phyloP scores from a whole-genome alignment of 2,888 invertebrate species.

The Ochropleura leucogaster region DNA sequence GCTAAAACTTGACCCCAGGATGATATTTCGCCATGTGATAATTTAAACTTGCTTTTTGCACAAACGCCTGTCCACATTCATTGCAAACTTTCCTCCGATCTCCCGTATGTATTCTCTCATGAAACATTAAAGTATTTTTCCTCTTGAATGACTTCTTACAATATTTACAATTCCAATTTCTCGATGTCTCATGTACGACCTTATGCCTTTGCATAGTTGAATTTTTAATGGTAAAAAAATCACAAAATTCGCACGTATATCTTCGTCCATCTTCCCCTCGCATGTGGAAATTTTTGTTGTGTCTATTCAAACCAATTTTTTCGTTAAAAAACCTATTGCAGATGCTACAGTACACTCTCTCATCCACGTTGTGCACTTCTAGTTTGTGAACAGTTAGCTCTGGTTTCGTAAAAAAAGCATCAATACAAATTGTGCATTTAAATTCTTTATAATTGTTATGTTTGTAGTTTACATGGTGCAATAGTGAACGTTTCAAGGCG shows the following conservation, averaged over 20 bases:
- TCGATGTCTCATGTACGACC: conserved; percentile 82
- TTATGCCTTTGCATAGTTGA: conserved; percentile 80
- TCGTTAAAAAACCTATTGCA: conserved; percentile 70
- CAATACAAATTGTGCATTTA: conserved; percentile 72
- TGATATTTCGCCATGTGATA: conserved; percentile 87
- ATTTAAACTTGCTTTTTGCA: conserved; percentile 86
- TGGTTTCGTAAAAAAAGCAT: conserved; percentile 36
- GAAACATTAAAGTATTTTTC: conserved; percentile 77
- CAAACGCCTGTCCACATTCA: conserved; percentile 84
- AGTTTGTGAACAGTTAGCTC: conserved; percentile 78
- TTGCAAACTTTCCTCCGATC: conserved; percentile 82
- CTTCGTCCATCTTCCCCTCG: conserved; percentile 71
- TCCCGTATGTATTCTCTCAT: conserved; percentile 84
- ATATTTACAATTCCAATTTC: conserved; percentile 83
- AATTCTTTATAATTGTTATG: conserved; percentile 76
- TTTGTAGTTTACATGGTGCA: conserved; percentile 74
- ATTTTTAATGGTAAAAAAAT: conserved; percentile 80
- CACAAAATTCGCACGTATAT: conserved; percentile 80
- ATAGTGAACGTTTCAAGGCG: conserved; percentile 68
- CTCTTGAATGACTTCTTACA: conserved; percentile 86
- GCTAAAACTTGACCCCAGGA: conserved; percentile 81
- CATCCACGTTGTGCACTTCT: conserved; percentile 78
- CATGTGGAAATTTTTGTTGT: conserved; percentile 82
- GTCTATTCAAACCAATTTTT: conserved; percentile 73
- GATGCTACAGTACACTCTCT: conserved; percentile 79